Evolutionary conservation across 2,888 invertebrate species (phyloP).

Genomic region (Noctua fimbriata): DNA sequence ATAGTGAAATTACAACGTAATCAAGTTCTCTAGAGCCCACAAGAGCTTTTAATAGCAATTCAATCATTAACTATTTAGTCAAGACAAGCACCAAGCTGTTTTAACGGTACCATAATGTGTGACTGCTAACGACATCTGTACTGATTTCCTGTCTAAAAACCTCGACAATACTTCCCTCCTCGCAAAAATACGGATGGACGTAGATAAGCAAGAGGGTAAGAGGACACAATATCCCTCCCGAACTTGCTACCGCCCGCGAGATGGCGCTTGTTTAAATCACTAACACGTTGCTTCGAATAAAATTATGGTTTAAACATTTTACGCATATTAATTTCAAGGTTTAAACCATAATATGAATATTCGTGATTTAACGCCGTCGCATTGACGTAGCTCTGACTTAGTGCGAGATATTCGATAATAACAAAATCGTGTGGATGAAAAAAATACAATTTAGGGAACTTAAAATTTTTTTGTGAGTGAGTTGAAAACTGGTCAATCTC

Average conservation of each 20-base stretch:
- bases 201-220: constrained; percentile 17
- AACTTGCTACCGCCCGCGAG: constrained; percentile 76
- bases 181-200: constrained; percentile 11
- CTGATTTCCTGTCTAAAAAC: background rate
- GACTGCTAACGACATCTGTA: constrained; percentile 72
- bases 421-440: background rate
- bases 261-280: constrained; percentile 69
- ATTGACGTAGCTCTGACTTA: background rate
- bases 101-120: background rate
- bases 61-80: background rate
- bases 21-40: background rate
- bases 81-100: background rate
- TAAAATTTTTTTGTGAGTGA: too few relatives aligned
- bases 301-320: background rate
- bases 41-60: background rate
- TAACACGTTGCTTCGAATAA: background rate
- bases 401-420: background rate
- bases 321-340: background rate
- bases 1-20: background rate
- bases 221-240: constrained; percentile 56
- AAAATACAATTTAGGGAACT: background rate
- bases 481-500: too few relatives aligned
- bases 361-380: background rate
- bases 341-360: background rate
- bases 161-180: background rate